Conservation (phyloP, 1,140 invertebrate genomes). For the Aphelenchoides fujianensis region DNA sequence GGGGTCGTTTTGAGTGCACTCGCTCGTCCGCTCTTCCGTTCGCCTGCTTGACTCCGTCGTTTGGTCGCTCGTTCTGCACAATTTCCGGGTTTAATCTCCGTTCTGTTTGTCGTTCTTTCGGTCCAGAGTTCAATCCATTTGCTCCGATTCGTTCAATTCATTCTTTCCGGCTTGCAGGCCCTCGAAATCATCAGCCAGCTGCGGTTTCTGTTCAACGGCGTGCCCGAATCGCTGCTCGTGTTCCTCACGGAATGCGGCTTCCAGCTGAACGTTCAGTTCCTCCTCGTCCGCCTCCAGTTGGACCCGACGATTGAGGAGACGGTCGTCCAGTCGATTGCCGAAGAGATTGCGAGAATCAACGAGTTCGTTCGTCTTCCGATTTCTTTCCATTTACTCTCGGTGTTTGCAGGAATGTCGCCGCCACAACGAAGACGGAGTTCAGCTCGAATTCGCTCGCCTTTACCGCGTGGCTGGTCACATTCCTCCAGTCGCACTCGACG, state of each 20-base stretch:
- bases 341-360: background rate
- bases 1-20: no score
- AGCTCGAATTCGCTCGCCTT: background rate
- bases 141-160: background rate
- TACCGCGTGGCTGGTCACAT: background rate
- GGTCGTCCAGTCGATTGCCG: background rate
- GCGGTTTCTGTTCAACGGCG: background rate
- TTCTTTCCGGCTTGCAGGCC: background rate
- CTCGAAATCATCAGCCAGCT: constrained; percentile 1
- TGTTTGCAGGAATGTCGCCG: background rate
- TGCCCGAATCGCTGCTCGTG: background rate
- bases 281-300: background rate
- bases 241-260: constrained; percentile 13
- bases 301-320: background rate
- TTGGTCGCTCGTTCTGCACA: no score
- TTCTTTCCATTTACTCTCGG: no score
- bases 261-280: background rate
- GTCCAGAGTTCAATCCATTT: no score
- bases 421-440: background rate
- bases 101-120: no score
- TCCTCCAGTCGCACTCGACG: background rate
- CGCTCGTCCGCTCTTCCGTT: no score
- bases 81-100: no score
- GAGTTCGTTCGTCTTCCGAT: background rate
- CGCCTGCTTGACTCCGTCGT: no score